These are phyloP conservation scores for Heliconius hermathena DNA, from an alignment of 1,140 invertebrate species.

Conservation along the genomic window DNA sequence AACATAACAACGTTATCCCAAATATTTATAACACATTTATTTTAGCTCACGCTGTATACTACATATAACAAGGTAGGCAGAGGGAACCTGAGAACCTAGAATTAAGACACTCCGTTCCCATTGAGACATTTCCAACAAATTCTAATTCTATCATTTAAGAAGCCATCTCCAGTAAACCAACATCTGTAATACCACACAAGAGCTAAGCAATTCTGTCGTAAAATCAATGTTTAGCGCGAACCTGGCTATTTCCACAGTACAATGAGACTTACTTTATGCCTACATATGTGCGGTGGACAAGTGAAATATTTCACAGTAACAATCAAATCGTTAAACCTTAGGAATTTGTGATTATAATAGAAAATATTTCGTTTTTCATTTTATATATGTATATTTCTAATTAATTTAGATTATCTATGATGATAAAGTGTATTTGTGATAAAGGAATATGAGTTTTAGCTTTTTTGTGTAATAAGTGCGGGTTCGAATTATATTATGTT, in stretches of 20 bases:
- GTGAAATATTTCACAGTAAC: slow-evolving; percentile 44
- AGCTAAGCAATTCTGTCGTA: slow-evolving; percentile 59
- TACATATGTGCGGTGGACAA: slow-evolving; percentile 19
- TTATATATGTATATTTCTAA: background rate
- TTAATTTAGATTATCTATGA: no score
- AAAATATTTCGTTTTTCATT: background rate
- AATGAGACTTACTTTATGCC: slow-evolving; percentile 47
- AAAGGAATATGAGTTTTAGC: no score
- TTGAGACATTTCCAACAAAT: no score
- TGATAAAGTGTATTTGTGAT: no score
- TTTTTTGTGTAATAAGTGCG: no score
- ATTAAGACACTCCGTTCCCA: no score
- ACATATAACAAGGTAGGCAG: no score
- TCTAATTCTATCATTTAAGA: background rate
- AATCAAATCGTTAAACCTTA: slow-evolving; percentile 3
- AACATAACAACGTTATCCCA: no score
- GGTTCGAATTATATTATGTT: no score
- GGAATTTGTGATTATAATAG: background rate
- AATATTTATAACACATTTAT: no score
- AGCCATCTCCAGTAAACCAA: slow-evolving; percentile 39
- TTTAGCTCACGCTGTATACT: no score
- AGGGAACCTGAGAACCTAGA: no score
- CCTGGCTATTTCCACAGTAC: slow-evolving; percentile 54
- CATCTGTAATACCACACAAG: slow-evolving; percentile 52
- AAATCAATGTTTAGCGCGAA: slow-evolving; percentile 70